These are phyloP conservation scores for Girardia tigrina DNA, from an alignment of 2,888 invertebrate species.

Conservation along the genomic window DNA sequence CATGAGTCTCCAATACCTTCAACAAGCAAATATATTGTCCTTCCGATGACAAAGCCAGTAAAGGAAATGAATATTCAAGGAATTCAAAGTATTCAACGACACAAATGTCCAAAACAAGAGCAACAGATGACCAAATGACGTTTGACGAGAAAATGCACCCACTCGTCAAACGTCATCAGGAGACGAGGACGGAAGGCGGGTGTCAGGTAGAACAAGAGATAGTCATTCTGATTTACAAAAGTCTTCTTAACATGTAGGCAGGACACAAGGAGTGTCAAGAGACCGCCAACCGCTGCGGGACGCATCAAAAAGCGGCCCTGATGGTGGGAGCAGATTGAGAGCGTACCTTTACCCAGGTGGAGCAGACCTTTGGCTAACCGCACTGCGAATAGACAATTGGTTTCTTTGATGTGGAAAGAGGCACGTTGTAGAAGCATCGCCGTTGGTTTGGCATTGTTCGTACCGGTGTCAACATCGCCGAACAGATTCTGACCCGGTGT, in stretches of 20 bases:
- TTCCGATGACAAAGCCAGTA: too few species aligned
- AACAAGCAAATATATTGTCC: too few species aligned
- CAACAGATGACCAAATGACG: too few species aligned
- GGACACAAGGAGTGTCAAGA: constrained; percentile 78
- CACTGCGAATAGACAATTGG: constrained; percentile 90
- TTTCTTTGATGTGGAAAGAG: constrained; percentile 91
- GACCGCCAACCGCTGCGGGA: constrained; percentile 84
- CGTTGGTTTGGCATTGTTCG: constrained; percentile 63
- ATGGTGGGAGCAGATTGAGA: constrained; percentile 87
- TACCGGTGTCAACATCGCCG: too few species aligned
- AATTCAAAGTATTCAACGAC: too few species aligned
- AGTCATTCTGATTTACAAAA: constrained; percentile 33
- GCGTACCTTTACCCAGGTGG: constrained; percentile 93
- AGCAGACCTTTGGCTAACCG: constrained; percentile 87
- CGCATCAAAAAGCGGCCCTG: constrained; percentile 83
- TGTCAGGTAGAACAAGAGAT: constrained; percentile 55
- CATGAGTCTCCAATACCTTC: too few species aligned
- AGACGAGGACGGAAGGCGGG: constrained; percentile 97
- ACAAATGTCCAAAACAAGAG: too few species aligned
- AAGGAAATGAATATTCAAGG: too few species aligned
- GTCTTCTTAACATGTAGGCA: constrained; percentile 84
- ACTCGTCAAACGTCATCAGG: constrained; percentile 91
- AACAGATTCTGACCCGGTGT: constrained; percentile 96
- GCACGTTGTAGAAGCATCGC: constrained; percentile 94
- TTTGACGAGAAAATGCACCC: constrained; percentile 77